These are phyloP conservation scores for Muscidifurax raptorellus DNA, from an alignment of 1,140 invertebrate species.

Conservation along the genomic window DNA sequence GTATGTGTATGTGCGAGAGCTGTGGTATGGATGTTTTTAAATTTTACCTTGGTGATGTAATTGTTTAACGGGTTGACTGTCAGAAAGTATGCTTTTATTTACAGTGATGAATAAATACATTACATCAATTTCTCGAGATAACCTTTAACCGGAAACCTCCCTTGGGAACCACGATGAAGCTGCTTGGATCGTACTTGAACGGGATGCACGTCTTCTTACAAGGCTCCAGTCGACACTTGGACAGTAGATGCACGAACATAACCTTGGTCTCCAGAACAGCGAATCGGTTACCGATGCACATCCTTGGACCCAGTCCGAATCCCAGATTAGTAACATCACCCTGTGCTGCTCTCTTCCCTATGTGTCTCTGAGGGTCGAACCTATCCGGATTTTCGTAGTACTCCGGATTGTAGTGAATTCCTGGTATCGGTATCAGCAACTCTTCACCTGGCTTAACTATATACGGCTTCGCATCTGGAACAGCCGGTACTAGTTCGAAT, in stretches of 20 bases:
- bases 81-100: background rate
- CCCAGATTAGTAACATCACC: conserved; percentile 71
- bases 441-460: conserved; percentile 59
- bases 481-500: conserved; percentile 51
- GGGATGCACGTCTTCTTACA: conserved; percentile 66
- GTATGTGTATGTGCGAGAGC: background rate
- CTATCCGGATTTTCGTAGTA: conserved; percentile 74
- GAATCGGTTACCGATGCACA: conserved; percentile 69
- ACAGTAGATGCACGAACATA: conserved; percentile 59
- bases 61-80: background rate
- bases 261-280: conserved; percentile 73
- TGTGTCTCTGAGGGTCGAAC: conserved; percentile 77
- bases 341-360: conserved; percentile 68
- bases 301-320: conserved; percentile 77
- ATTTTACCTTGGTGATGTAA: background rate
- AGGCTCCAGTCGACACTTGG: conserved; percentile 61
- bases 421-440: conserved; percentile 71
- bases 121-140: conserved; percentile 45
- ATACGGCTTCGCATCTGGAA: conserved; percentile 43
- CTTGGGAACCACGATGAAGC: conserved; percentile 60
- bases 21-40: background rate
- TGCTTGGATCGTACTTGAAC: conserved; percentile 62
- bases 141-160: conserved; percentile 68
- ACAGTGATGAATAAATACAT: background rate
- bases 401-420: conserved; percentile 75